Base-by-base conservation (phyloP, 2,113 vertebrate species). In the Australoheros scitulus region DNA sequence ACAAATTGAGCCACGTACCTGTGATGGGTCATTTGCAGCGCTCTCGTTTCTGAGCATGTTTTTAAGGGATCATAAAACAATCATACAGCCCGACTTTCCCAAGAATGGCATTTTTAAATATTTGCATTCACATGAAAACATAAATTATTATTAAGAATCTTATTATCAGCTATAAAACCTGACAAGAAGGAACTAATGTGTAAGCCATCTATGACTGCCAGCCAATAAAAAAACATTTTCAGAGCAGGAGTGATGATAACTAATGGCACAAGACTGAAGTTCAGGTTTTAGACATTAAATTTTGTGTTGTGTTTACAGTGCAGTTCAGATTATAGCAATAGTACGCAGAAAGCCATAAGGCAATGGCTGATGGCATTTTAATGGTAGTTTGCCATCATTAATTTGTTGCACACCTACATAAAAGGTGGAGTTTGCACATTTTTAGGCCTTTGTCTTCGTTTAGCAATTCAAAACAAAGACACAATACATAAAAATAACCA, bases 321-420 rank as follows among this genome's bases (percentile, higher is more conserved):
- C 52, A 56, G 36, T 13, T 57, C 13, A 78, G 68, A 63, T 14
- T n/a, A 7, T 34, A 76, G 24, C 64, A 80, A 61, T 47, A 76
- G 76, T 68, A 80, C 80, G 72, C 61, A 83, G 74, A 74, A 7
- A 76, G 22, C 61, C 14, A 76, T 22, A 38, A 74, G 13, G 32
- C 15, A 32, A 47, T 38, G 36, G 36, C 36, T 38, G 36, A 3
- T 80, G 77, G 15, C 41, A 61, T 89, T 79, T 86, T 41, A 70
- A 43, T 43, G 41, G 41, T 70, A 68, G 10, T 82, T 68, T 83
- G 74, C 34, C 24, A 58, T 75, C 13, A 83, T 78, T 81, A 29
- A 78, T 58, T 50, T 61, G 50, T 38, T 80, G 5, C 57, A 52
- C 13, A 24, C 7, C 26, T n/a, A 75, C 34, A 63, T 77, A 65